Evolutionary conservation across 2,797 vertebrate species (phyloP).

Genomic region (Esox masquinongy): DNA sequence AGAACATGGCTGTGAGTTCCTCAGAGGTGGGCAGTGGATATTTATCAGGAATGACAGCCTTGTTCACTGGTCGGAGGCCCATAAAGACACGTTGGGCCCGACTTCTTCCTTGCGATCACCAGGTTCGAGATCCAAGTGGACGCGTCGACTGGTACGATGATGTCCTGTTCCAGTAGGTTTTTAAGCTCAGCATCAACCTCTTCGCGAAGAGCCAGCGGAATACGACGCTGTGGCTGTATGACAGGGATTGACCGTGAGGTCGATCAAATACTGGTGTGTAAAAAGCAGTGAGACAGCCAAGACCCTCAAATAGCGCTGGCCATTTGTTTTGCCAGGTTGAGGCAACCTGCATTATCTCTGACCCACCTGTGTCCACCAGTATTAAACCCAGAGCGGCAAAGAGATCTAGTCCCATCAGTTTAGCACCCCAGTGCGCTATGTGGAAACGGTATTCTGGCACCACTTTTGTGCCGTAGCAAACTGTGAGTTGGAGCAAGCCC

Average conservation of each 20-base stretch:
- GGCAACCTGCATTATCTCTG: conserved; percentile 10
- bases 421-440: not conserved
- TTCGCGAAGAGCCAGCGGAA: conserved; percentile 9
- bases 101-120: conserved; percentile 11
- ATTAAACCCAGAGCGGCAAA: too few relatives aligned
- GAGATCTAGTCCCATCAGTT: conserved; percentile 19
- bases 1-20: conserved; percentile 23
- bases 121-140: conserved; percentile 22
- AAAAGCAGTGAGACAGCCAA: conserved; percentile 20
- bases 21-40: conserved; percentile 14
- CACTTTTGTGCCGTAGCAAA: not conserved
- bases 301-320: conserved; percentile 10
- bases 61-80: conserved; percentile 10
- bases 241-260: not conserved
- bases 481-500: not conserved
- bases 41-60: conserved; percentile 14
- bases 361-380: not conserved
- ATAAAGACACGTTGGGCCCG: not conserved
- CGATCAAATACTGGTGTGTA: conserved; percentile 3
- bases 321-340: conserved; percentile 18
- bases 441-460: too few relatives aligned
- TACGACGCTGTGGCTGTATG: conserved; percentile 16
- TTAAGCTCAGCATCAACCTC: conserved; percentile 7
- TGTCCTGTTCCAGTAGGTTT: conserved; percentile 13
- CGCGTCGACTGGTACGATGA: conserved; percentile 20